phyloP scores from a whole-genome alignment of 2,113 vertebrate species.

The Albula goreensis region DNA sequence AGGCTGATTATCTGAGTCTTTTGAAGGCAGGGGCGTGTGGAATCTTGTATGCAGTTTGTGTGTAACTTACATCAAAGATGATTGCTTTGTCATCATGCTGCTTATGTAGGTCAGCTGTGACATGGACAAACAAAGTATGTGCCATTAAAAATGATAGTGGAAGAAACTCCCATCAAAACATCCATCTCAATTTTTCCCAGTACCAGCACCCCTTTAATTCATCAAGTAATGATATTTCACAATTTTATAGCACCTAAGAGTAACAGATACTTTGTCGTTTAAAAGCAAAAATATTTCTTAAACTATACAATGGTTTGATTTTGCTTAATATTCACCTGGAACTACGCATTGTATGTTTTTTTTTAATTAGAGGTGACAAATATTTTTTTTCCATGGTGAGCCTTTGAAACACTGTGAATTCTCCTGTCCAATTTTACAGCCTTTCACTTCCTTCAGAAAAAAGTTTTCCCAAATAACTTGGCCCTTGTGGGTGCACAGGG shows the following conservation, averaged over 20 bases:
- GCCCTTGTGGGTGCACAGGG: neutral
- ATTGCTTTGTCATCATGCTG: constrained; percentile 46
- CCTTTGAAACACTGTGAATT: neutral
- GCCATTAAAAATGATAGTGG: neutral
- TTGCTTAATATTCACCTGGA: too few relatives aligned
- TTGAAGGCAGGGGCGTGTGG: constrained; percentile 40
- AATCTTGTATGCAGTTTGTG: constrained; percentile 45
- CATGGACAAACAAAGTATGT: constrained; percentile 25
- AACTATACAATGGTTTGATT: too few relatives aligned
- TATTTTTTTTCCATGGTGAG: neutral
- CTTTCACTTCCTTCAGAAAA: neutral
- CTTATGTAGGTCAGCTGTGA: constrained; percentile 42
- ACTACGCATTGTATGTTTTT: neutral
- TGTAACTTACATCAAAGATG: constrained; percentile 45
- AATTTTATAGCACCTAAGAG: too few relatives aligned
- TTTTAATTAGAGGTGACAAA: neutral
- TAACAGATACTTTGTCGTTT: too few relatives aligned
- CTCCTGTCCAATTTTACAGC: neutral
- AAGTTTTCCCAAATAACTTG: neutral
- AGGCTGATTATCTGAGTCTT: constrained; percentile 45
- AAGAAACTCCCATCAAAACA: too few relatives aligned
- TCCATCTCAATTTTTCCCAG: too few relatives aligned
- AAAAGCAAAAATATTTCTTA: too few relatives aligned
- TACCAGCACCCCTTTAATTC: too few relatives aligned
- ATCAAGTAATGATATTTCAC: too few relatives aligned